Base-by-base conservation (phyloP, 2,888 invertebrate species). In the Chaetogeoica ovagalla region DNA sequence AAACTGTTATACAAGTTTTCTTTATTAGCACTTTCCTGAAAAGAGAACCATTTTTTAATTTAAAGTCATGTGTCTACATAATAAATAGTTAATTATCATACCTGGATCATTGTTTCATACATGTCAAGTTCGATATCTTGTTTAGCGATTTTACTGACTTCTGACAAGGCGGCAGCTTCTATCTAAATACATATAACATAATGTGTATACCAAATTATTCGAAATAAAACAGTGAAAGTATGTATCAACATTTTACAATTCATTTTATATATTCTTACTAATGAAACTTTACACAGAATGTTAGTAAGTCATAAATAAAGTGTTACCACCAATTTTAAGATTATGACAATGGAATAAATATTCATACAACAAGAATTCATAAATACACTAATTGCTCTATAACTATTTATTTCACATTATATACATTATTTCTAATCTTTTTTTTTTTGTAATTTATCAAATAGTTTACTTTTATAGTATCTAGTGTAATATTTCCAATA, bases 1-100 rank as follows among this genome's bases (percentile, higher is more conserved):
- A 43, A 13, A 57, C 55, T 71, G 6, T 30, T n/a, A 23, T 19
- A n/a, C 11, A 71, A 17, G 43, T 79, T 79, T 65, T 71, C 71
- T 79, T 71, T 69, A 30, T 75, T 23, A 43, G 21, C 11, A 23
- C 55, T 69, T 48, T 63, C 71, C 71, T 65, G 63, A 55, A 65
- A 70, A 43, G 13, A 23, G 19, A 17, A 1, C 30, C 11, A 8
- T 57, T 43, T 23, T 39, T 59, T 15, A 57, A 48, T 9, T 48
- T 9, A 17, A 55, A 55, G 5, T 21, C 7, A 15, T 23, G 30
- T 19, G 48, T 48, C 3, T 48, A 48, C 11, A 62, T 39, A 21
- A 21, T 55, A 57, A 21, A 39, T 74, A 8, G 17, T 39, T 39
- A 72, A 39, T 13, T 37, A 63, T 17, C n/a, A 23, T n/a, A 68